Percentiles rank a stretch among this genome's conserved stretches.
Conservation (phyloP, 1,140 invertebrate species). For the Danaus plexippus region DNA sequence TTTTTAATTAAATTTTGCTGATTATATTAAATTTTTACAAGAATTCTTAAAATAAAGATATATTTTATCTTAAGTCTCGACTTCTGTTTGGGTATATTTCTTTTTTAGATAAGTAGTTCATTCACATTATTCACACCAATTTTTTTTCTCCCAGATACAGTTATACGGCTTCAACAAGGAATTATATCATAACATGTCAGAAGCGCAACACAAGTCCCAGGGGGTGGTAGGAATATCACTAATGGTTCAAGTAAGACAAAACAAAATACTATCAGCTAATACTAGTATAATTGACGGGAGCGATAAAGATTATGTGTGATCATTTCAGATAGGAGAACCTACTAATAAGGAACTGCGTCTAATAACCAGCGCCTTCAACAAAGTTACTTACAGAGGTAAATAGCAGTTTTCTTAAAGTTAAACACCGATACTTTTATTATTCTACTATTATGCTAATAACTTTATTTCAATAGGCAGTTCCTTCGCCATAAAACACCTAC, state of each 20-base stretch:
- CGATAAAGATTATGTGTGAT: constrained; percentile 5
- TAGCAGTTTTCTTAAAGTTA: not conserved
- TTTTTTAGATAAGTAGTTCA: too few relatives aligned
- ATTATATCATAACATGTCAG: constrained; percentile 96
- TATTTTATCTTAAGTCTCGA: too few relatives aligned
- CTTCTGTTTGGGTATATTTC: too few relatives aligned
- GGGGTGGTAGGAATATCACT: constrained; percentile 93
- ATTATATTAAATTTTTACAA: too few relatives aligned
- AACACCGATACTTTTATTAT: constrained; percentile 3
- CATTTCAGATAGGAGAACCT: constrained; percentile 83
- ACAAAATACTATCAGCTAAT: not conserved
- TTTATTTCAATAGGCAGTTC: constrained; percentile 76
- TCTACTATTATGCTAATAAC: not conserved
- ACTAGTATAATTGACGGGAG: not conserved
- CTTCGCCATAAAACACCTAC: constrained; percentile 86
- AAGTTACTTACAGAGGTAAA: constrained; percentile 86
- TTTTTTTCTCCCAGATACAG: constrained; percentile 82
- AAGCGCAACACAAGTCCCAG: constrained; percentile 93
- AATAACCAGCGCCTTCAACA: constrained; percentile 89
- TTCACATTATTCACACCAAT: not conserved
- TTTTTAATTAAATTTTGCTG: too few relatives aligned
- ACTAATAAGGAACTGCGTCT: constrained; percentile 87
- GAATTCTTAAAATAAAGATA: too few relatives aligned
- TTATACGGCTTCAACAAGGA: constrained; percentile 96
- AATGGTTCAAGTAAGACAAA: constrained; percentile 87